These are phyloP conservation scores for Misgurnus anguillicaudatus DNA, from an alignment of 2,113 vertebrate genomes.

Conservation along the genomic window DNA sequence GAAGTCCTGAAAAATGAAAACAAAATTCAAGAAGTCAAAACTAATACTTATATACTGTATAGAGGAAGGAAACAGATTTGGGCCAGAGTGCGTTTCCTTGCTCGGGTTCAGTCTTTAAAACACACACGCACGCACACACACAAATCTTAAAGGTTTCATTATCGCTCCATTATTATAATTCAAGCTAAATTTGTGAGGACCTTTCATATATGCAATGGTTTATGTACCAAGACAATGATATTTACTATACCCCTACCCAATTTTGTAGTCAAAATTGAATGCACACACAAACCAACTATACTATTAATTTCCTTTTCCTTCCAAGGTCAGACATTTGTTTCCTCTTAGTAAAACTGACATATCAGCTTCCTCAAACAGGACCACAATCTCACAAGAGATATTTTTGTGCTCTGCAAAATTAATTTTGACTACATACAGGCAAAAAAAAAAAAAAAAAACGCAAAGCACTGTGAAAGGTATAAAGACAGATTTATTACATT, in stretches of 20 bases:
- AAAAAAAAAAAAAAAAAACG: not conserved
- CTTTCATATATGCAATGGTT: too few species aligned
- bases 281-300: not conserved
- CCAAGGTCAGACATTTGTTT: not conserved
- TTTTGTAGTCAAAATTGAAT: too few species aligned
- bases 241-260: too few species aligned
- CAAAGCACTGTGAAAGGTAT: not conserved
- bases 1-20: not conserved
- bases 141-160: too few species aligned
- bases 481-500: constrained; percentile 37
- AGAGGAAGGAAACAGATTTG: not conserved
- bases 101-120: not conserved
- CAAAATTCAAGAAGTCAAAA: not conserved
- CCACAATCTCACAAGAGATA: not conserved
- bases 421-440: not conserved
- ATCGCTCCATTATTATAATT: too few species aligned
- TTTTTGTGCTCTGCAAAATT: constrained; percentile 2
- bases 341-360: not conserved
- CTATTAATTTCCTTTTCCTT: not conserved
- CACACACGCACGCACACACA: not conserved
- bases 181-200: too few species aligned
- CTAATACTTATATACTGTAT: not conserved
- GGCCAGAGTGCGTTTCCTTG: constrained; percentile 3
- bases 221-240: too few species aligned
- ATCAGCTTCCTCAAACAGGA: not conserved